These are phyloP conservation scores for Apodemus sylvaticus DNA, from an alignment of 2,113 vertebrate genomes.

Conservation along the genomic window DNA sequence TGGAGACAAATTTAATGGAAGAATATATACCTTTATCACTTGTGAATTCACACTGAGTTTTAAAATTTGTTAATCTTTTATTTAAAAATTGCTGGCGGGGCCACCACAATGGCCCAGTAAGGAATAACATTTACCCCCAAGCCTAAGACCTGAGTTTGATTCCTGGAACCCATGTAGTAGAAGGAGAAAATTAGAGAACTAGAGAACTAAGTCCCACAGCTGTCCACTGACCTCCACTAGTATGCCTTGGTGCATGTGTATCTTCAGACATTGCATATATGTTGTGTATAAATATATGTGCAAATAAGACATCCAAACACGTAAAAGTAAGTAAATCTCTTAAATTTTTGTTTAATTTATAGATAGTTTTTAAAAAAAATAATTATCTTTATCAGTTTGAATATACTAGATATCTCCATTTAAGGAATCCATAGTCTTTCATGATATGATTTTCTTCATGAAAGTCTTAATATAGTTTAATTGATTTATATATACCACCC, in stretches of 20 bases:
- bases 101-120: background rate
- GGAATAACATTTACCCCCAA: background rate
- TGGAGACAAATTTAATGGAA: constrained; percentile 7
- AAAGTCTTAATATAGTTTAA: constrained; percentile 4
- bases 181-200: background rate
- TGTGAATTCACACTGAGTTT: background rate
- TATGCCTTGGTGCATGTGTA: background rate
- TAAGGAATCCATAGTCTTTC: constrained; percentile 20
- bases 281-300: background rate
- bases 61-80: constrained; percentile 5
- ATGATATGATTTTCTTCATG: constrained; percentile 35
- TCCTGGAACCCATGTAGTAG: background rate
- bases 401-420: background rate
- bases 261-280: background rate
- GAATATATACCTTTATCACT: constrained; percentile 14
- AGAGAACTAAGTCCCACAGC: background rate
- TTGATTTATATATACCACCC: background rate
- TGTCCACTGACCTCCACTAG: background rate
- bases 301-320: background rate
- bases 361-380: background rate
- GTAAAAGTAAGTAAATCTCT: background rate
- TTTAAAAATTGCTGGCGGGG: background rate
- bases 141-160: background rate
- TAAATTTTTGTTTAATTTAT: background rate
- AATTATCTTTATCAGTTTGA: constrained; percentile 17